Evolutionary conservation across 2,113 vertebrate genomes (phyloP).

Genomic region (Macheiramphus alcinus): DNA sequence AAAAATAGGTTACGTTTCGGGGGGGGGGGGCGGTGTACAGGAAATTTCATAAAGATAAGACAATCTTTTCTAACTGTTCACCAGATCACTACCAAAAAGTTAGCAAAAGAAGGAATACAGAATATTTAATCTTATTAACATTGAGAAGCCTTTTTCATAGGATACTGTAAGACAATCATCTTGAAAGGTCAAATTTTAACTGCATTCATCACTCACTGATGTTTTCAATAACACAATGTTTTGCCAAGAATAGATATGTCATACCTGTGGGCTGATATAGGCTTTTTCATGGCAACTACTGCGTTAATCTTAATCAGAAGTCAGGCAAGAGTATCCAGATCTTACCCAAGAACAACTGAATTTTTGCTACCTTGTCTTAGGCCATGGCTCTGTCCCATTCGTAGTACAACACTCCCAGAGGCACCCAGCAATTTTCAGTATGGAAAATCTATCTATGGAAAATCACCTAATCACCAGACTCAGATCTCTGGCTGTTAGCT

Average conservation of each 20-base stretch:
- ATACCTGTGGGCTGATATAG: not conserved
- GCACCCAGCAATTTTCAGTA: not conserved
- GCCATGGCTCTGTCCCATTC: fast-evolving
- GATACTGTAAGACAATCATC: not conserved
- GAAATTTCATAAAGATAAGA: not conserved
- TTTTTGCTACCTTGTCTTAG: not conserved
- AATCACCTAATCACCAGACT: not conserved
- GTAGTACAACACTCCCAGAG: not conserved
- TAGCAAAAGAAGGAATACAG: not conserved
- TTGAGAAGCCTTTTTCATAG: not conserved
- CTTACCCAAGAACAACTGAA: not conserved
- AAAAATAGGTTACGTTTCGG: not conserved
- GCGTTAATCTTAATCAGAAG: not conserved
- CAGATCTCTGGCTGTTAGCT: not conserved
- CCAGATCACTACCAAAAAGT: not conserved
- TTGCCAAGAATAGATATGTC: not conserved
- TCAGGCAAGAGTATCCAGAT: not conserved
- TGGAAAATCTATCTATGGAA: too few species aligned
- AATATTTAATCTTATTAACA: not conserved
- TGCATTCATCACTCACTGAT: not conserved
- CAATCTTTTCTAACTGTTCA: not conserved
- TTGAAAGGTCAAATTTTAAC: not conserved
- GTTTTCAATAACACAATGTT: not conserved
- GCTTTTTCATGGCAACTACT: not conserved
- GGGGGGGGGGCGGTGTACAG: fast-evolving